phyloP scores from a whole-genome alignment of 2,797 vertebrate genomes.

The Poeciliopsis infans region DNA sequence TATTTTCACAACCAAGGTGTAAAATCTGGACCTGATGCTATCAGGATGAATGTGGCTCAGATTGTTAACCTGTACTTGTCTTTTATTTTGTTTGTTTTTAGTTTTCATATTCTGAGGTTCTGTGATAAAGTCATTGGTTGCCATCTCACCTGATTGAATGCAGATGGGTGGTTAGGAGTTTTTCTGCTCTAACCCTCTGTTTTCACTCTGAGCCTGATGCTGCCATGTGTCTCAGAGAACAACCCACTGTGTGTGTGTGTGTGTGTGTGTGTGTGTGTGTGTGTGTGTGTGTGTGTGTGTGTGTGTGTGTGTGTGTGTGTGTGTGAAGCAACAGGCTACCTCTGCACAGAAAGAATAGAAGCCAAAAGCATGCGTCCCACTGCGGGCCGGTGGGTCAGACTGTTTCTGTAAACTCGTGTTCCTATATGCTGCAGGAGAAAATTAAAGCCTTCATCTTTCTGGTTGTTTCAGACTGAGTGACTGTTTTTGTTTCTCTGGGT shows the following conservation, averaged over 20 bases:
- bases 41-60: neutral
- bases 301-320: neutral
- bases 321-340: conserved; percentile 4
- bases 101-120: neutral
- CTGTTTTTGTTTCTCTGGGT: neutral
- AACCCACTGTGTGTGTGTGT: no score
- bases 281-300: no score
- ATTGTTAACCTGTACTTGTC: neutral
- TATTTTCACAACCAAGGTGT: neutral
- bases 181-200: no score
- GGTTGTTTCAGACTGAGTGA: neutral
- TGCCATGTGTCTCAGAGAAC: neutral
- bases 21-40: neutral
- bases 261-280: neutral
- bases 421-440: conserved; percentile 24
- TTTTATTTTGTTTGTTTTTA: neutral
- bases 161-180: neutral
- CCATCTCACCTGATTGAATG: neutral
- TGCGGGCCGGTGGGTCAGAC: conserved; percentile 74
- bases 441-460: conserved; percentile 35
- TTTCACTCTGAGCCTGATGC: no score
- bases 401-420: conserved; percentile 41
- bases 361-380: conserved; percentile 53
- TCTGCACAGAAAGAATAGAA: conserved; percentile 38
- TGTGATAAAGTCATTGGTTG: neutral